Evolutionary conservation across 2,797 vertebrate genomes (phyloP).

Genomic region (Buphagus erythrorhynchus): DNA sequence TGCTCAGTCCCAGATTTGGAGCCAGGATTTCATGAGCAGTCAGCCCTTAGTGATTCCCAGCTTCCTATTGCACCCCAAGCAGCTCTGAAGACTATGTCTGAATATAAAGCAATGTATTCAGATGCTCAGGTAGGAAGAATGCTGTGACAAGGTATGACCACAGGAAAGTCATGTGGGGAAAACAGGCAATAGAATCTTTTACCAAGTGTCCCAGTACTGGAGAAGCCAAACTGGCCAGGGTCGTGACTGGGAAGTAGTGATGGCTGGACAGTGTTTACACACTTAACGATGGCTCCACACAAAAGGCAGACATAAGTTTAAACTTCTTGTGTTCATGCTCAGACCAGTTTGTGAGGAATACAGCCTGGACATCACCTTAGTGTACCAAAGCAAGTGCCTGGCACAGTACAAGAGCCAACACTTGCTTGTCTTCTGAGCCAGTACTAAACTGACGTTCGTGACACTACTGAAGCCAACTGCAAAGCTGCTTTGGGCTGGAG

Average conservation of each 20-base stretch:
- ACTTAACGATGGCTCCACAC: fast-evolving
- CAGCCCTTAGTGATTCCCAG: background rate
- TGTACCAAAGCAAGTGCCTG: background rate
- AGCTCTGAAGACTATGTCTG: background rate
- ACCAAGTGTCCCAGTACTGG: background rate
- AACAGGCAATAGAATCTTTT: background rate
- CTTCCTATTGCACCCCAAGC: background rate
- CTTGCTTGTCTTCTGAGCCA: background rate
- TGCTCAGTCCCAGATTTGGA: background rate
- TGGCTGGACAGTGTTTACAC: background rate
- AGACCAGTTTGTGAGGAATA: background rate
- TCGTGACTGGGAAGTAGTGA: background rate
- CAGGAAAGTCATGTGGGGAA: background rate
- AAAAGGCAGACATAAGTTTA: background rate
- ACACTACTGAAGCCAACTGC: background rate
- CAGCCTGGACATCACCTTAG: background rate
- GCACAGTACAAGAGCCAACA: background rate
- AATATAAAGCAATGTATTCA: background rate
- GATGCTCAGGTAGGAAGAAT: background rate
- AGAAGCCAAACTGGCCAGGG: background rate
- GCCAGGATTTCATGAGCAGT: background rate
- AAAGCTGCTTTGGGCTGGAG: background rate
- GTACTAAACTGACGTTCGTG: background rate
- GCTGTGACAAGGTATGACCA: background rate
- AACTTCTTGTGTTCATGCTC: background rate